phyloP scores from a whole-genome alignment of 2,113 vertebrate genomes.

The Cervus canadensis region DNA sequence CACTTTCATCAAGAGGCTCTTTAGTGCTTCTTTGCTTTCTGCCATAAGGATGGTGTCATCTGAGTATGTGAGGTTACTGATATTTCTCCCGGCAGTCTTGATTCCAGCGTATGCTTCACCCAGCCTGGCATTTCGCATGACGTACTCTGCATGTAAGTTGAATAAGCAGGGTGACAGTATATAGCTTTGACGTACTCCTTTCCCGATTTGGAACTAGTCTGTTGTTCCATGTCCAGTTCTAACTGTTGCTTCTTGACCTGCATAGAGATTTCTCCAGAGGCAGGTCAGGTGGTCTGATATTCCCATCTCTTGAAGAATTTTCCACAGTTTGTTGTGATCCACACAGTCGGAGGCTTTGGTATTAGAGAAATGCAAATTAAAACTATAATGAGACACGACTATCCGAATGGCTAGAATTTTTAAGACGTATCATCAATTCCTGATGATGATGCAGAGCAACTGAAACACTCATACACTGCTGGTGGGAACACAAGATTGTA shows the following conservation, averaged over 20 bases:
- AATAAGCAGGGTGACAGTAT: neutral
- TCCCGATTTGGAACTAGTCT: neutral
- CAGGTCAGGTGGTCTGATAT: neutral
- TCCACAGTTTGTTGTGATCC: neutral
- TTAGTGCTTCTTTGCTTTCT: neutral
- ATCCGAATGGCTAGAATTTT: neutral
- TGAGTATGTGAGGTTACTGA: neutral
- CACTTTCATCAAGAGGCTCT: neutral
- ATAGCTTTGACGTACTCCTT: neutral
- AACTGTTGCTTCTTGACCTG: neutral
- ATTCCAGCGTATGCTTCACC: neutral
- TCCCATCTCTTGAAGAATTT: neutral
- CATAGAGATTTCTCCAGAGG: neutral
- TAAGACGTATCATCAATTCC: neutral
- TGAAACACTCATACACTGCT: neutral
- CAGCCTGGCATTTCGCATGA: fast-evolving
- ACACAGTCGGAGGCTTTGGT: neutral
- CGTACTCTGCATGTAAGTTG: neutral
- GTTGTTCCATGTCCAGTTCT: neutral
- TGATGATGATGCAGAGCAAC: neutral
- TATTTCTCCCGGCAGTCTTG: neutral
- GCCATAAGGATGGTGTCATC: neutral
- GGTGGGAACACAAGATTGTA: neutral
- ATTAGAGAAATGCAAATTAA: neutral
- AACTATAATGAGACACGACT: neutral